Evolutionary conservation across 2,888 invertebrate species (phyloP).

Genomic region (Limnephilus rhombicus): DNA sequence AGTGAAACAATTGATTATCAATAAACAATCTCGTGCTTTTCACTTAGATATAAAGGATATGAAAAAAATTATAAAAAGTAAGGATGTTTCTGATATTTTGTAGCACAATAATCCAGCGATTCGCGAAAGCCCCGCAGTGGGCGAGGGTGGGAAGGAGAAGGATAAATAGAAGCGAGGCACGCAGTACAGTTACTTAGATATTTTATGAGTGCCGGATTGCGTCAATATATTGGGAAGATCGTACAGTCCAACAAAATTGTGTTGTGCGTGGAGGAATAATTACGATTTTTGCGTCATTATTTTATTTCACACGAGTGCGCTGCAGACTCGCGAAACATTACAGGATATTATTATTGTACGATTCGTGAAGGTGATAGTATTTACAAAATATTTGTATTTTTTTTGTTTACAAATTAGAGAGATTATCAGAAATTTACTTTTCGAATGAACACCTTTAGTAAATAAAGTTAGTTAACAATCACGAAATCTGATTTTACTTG

Average conservation of each 20-base stretch:
- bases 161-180: conserved; percentile 31
- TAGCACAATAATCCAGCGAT: conserved; percentile 32
- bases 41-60: too few species aligned
- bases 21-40: too few species aligned
- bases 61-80: background rate
- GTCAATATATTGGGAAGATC: conserved; percentile 45
- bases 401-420: too few species aligned
- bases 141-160: background rate
- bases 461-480: too few species aligned
- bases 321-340: too few species aligned
- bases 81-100: background rate
- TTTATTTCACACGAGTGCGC: background rate
- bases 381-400: too few species aligned
- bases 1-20: too few species aligned
- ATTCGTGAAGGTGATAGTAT: too few species aligned
- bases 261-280: background rate
- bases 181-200: conserved; percentile 59
- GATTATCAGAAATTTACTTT: too few species aligned
- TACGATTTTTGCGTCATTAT: background rate
- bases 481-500: too few species aligned
- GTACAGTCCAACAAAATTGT: conserved; percentile 6
- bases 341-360: too few species aligned
- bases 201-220: conserved; percentile 59
- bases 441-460: too few species aligned
- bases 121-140: background rate